A percentile compares a stretch with the other conserved stretches of the same genome.
phyloP scores from a whole-genome alignment of 2,888 invertebrate genomes.

The Mayetiola destructor region DNA sequence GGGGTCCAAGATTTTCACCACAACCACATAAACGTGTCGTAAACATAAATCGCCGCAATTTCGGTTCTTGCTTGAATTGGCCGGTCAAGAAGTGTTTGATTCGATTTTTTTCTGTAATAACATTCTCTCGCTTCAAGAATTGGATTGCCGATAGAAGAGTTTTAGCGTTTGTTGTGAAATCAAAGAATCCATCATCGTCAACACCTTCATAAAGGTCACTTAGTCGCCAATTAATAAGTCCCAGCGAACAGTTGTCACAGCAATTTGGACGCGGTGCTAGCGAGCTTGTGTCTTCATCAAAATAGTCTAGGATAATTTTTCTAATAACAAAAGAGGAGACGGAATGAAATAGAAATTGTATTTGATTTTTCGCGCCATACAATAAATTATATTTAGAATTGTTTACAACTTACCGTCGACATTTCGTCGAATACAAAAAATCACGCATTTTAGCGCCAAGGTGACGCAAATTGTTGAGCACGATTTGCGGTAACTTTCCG shows the following conservation, averaged over 20 bases:
- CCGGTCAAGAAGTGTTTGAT: not conserved
- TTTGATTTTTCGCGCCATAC: no score
- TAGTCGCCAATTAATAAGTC: not conserved
- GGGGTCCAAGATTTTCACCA: not conserved
- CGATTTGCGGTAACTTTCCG: not conserved
- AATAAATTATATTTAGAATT: not conserved
- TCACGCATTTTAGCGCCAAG: not conserved
- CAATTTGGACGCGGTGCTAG: slow-evolving; percentile 35
- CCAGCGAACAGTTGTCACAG: slow-evolving; percentile 46
- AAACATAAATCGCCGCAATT: no score
- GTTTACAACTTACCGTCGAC: slow-evolving; percentile 4
- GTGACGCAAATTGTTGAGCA: not conserved
- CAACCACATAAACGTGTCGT: no score
- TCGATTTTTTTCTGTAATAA: not conserved
- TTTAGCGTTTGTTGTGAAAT: not conserved
- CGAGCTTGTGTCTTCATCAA: not conserved
- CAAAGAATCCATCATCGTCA: not conserved
- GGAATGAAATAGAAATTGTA: not conserved
- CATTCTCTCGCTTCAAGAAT: not conserved
- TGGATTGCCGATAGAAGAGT: not conserved
- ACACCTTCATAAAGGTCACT: not conserved
- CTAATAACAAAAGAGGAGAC: not conserved
- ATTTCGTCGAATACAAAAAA: not conserved
- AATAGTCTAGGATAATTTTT: slow-evolving; percentile 11
- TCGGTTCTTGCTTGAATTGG: no score